These are phyloP conservation scores for Ictalurus furcatus DNA, from an alignment of 2,113 vertebrate species.

Conservation along the genomic window DNA sequence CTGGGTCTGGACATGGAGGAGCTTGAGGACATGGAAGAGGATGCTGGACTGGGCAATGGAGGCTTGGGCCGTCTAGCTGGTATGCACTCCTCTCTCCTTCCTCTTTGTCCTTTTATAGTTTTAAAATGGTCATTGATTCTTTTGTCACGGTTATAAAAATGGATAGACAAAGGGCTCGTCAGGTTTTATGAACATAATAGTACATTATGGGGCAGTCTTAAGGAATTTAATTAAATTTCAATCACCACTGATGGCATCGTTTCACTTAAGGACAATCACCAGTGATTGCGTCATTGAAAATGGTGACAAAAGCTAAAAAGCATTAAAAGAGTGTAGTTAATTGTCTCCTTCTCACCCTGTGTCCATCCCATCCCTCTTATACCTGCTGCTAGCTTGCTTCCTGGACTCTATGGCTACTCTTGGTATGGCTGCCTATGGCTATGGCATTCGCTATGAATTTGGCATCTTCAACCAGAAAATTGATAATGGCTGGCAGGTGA, in stretches of 20 bases:
- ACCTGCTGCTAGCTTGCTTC: conserved; percentile 78
- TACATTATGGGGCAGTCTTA: not conserved
- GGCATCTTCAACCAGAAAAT: conserved; percentile 94
- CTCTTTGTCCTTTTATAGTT: not conserved
- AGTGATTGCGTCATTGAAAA: conserved; percentile 1
- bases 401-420: conserved; percentile 91
- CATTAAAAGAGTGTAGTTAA: not conserved
- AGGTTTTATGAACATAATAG: not conserved
- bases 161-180: not conserved
- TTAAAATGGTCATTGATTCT: not conserved
- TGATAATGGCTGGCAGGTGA: conserved; percentile 84
- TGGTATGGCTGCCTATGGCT: conserved; percentile 87
- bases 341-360: not conserved
- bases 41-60: conserved; percentile 87
- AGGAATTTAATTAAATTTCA: not conserved
- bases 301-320: not conserved
- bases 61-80: conserved; percentile 88
- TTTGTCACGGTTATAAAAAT: not conserved
- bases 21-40: conserved; percentile 88
- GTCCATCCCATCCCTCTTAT: not conserved
- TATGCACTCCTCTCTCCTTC: conserved; percentile 52
- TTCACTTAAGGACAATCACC: not conserved
- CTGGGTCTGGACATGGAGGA: conserved; percentile 92
- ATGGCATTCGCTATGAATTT: conserved; percentile 91
- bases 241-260: not conserved